Percentiles rank a stretch among this genome's conserved stretches.
These are phyloP conservation scores for Zenarchopterus dispar DNA, from an alignment of 2,797 vertebrate genomes.

Conservation along the genomic window DNA sequence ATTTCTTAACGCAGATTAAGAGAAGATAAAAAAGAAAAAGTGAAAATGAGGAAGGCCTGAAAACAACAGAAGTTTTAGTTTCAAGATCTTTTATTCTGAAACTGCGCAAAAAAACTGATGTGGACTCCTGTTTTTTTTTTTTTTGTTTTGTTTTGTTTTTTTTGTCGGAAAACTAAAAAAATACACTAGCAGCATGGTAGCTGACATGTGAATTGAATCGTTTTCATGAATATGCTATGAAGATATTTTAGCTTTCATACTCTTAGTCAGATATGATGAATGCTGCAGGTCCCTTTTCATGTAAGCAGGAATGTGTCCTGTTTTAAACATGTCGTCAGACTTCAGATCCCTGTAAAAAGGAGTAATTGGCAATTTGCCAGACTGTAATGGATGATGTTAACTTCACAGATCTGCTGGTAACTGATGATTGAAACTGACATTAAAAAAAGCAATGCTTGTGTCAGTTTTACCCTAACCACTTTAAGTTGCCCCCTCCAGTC, in stretches of 20 bases:
- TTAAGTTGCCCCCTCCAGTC: slow-evolving; percentile 58
- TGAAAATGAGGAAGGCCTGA: too few relatives aligned
- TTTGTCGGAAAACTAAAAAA: slow-evolving; percentile 36
- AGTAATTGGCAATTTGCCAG: not conserved
- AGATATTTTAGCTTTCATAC: slow-evolving; percentile 23
- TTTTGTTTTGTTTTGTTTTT: not conserved
- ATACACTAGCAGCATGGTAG: slow-evolving; percentile 9
- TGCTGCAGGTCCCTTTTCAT: slow-evolving; percentile 12
- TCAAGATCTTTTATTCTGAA: too few relatives aligned
- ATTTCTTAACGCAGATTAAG: not conserved
- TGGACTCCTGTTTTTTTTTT: slow-evolving; percentile 13
- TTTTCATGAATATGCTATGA: slow-evolving; percentile 35
- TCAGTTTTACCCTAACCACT: slow-evolving; percentile 55
- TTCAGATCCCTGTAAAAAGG: not conserved
- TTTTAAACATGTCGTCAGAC: slow-evolving; percentile 3
- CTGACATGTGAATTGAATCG: slow-evolving; percentile 27
- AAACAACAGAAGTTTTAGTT: not conserved
- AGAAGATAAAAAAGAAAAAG: not conserved
- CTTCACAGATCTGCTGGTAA: slow-evolving; percentile 13
- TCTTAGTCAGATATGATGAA: slow-evolving; percentile 23
- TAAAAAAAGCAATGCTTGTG: slow-evolving; percentile 40
- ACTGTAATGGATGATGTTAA: not conserved
- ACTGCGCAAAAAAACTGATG: slow-evolving; percentile 3
- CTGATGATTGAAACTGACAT: slow-evolving; percentile 32
- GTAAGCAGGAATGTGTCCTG: not conserved